Conservation (phyloP, 2,888 invertebrate species). For the Drosophila acutilabella region DNA sequence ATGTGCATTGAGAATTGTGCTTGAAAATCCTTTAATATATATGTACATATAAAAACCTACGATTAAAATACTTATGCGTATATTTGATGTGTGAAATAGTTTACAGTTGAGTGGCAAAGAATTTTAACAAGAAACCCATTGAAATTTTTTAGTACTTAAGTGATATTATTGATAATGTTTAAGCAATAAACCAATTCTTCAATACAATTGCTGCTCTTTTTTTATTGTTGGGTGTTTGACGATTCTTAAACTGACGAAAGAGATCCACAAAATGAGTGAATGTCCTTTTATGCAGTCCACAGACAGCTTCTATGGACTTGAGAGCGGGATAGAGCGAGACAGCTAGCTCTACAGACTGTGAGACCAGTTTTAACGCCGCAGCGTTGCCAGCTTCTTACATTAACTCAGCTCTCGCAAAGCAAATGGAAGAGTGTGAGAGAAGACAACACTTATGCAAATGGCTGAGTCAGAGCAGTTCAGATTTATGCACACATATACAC, state of each 20-base stretch:
- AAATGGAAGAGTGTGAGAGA: conserved; percentile 1
- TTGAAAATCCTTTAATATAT: not conserved
- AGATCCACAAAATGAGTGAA: not conserved
- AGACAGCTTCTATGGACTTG: not conserved
- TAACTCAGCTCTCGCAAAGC: not conserved
- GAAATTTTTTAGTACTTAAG: conserved; percentile 79
- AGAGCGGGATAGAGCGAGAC: not conserved
- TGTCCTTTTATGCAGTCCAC: not conserved
- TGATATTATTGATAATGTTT: conserved; percentile 79
- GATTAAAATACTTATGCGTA: conserved; percentile 3
- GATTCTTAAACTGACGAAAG: too few species aligned
- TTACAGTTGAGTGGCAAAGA: conserved; percentile 31
- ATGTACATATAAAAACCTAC: conserved; percentile 16
- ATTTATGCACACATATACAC: not conserved
- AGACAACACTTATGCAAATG: conserved; percentile 55
- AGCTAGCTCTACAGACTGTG: not conserved
- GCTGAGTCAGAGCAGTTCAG: conserved; percentile 31
- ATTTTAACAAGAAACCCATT: conserved; percentile 61
- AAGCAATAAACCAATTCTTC: conserved; percentile 80
- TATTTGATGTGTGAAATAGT: conserved; percentile 31
- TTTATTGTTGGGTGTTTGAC: not conserved
- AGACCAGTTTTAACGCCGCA: not conserved
- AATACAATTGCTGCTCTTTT: conserved; percentile 32
- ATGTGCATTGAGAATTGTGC: conserved; percentile 54
- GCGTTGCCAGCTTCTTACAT: conserved; percentile 17